phyloP scores from a whole-genome alignment of 2,888 invertebrate species.

The Lamellibrachia satsuma region DNA sequence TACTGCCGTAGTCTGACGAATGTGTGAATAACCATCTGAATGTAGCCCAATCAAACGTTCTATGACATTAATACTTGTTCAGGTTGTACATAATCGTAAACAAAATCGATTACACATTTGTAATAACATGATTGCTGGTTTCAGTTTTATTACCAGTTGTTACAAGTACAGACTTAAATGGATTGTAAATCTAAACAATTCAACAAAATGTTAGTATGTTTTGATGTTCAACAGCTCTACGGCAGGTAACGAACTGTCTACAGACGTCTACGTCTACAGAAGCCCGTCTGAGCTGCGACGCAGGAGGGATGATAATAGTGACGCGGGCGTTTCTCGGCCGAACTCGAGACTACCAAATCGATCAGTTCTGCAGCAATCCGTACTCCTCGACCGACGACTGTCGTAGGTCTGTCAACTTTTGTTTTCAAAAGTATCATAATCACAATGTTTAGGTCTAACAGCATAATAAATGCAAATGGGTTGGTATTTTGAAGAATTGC shows the following conservation, averaged over 20 bases:
- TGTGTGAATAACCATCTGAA: too few species aligned
- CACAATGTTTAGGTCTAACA: neutral
- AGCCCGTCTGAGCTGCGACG: neutral
- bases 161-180: too few species aligned
- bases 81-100: too few species aligned
- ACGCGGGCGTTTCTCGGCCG: conserved; percentile 9
- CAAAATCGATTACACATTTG: too few species aligned
- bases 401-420: neutral
- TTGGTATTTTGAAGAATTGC: too few species aligned
- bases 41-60: too few species aligned
- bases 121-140: too few species aligned
- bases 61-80: too few species aligned
- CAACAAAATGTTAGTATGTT: neutral
- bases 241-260: neutral
- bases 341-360: neutral
- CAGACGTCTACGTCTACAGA: neutral
- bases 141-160: too few species aligned
- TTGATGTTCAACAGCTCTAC: neutral
- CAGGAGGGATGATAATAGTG: neutral
- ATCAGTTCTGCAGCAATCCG: neutral
- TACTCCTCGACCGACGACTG: neutral
- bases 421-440: too few species aligned
- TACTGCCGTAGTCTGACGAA: too few species aligned
- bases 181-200: neutral
- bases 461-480: neutral